These are phyloP conservation scores for Caiman crocodilus DNA, from an alignment of 2,797 vertebrate species.

Conservation along the genomic window DNA sequence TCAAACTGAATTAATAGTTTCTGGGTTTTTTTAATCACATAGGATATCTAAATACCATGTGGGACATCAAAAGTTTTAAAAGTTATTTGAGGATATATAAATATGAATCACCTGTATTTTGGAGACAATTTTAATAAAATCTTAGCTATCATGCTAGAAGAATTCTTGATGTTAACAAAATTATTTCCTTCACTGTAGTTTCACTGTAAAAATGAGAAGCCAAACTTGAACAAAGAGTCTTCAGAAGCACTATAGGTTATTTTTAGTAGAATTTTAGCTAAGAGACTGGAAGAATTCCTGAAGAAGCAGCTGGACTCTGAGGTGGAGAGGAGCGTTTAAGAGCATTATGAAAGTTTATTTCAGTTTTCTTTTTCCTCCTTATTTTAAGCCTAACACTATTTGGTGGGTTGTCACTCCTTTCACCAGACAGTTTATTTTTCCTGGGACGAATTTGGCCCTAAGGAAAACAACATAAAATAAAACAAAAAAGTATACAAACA, in stretches of 20 bases:
- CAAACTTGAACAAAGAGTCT: conserved; percentile 17
- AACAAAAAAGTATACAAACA: too few relatives aligned
- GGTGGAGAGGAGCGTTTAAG: background rate
- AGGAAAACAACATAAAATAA: too few relatives aligned
- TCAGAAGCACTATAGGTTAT: too few relatives aligned
- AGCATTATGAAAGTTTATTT: conserved; percentile 26
- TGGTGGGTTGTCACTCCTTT: too few relatives aligned
- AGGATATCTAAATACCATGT: conserved; percentile 26
- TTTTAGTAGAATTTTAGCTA: too few relatives aligned
- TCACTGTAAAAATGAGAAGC: conserved; percentile 42
- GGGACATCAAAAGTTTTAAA: conserved; percentile 68
- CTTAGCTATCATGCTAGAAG: conserved; percentile 41
- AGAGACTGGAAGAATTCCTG: too few relatives aligned
- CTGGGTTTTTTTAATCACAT: conserved; percentile 35
- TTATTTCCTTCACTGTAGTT: conserved; percentile 49
- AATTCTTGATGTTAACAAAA: conserved; percentile 59
- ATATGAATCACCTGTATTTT: conserved; percentile 12
- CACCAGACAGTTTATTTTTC: too few relatives aligned
- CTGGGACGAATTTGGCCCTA: too few relatives aligned
- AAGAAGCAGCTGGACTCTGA: too few relatives aligned
- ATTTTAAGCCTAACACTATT: background rate
- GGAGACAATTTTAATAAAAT: conserved; percentile 62
- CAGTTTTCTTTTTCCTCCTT: background rate
- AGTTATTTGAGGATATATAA: conserved; percentile 65
- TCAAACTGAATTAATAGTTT: conserved; percentile 62